Conservation (phyloP, 2,113 vertebrate genomes). For the Petromus typicus region DNA sequence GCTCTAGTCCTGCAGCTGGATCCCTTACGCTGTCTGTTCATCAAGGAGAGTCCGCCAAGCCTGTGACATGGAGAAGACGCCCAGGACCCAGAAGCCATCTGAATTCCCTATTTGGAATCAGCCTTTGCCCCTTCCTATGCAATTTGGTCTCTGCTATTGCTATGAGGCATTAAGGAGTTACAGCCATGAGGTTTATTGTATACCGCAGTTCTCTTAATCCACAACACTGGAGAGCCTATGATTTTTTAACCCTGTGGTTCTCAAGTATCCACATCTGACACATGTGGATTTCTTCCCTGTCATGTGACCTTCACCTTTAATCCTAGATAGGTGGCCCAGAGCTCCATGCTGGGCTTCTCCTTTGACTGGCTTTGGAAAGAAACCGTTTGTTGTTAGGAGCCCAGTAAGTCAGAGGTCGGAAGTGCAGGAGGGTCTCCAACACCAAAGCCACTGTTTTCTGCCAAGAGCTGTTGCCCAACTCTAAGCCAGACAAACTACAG, state of each 20-base stretch:
- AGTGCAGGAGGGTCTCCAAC: not conserved
- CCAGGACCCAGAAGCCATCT: not conserved
- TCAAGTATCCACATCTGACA: not conserved
- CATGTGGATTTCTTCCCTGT: not conserved
- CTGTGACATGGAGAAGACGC: not conserved
- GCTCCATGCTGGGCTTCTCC: not conserved
- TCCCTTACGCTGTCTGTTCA: not conserved
- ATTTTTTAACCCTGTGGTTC: not conserved
- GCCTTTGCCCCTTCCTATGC: not conserved
- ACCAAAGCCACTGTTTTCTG: not conserved
- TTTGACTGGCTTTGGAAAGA: not conserved
- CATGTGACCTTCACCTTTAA: not conserved
- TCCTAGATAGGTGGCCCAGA: not conserved
- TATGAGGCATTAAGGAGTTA: not conserved
- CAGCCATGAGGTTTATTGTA: not conserved
- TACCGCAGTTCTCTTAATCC: not conserved
- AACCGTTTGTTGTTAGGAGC: not conserved
- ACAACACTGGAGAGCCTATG: not conserved
- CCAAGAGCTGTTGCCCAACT: not conserved
- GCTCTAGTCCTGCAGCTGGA: not conserved
- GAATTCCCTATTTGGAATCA: not conserved
- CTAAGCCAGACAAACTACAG: not conserved
- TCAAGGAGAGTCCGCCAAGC: not conserved
- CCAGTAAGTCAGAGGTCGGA: constrained; percentile 14
- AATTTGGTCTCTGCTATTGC: not conserved